A percentile compares a stretch with the other conserved stretches of the same genome.
Evolutionary conservation across 2,797 vertebrate species (phyloP).

Genomic region (Synanceia verrucosa): DNA sequence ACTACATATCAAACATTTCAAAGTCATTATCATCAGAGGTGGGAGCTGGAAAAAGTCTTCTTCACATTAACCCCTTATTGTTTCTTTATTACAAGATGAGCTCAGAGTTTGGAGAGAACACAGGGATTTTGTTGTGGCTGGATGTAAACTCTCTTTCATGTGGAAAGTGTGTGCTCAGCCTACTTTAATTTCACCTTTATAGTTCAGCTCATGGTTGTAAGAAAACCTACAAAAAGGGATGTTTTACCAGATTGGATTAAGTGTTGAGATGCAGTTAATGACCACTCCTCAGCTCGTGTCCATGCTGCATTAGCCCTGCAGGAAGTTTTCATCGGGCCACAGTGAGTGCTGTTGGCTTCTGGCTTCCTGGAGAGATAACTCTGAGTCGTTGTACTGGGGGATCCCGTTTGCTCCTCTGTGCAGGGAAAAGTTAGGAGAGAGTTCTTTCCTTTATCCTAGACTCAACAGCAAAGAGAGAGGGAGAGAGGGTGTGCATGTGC

Average conservation of each 20-base stretch:
- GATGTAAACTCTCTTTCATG: conserved; percentile 26
- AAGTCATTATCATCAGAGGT: conserved; percentile 33
- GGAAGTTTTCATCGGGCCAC: conserved; percentile 22
- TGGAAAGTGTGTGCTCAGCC: conserved; percentile 1
- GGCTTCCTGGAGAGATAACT: conserved; percentile 37
- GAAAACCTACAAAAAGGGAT: background rate
- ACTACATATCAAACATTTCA: conserved; percentile 32
- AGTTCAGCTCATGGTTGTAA: conserved; percentile 3
- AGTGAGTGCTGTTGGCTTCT: conserved; percentile 30
- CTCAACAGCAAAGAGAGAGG: background rate
- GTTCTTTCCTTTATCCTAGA: conserved; percentile 32
- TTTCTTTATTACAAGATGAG: conserved; percentile 51
- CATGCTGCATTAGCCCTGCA: background rate
- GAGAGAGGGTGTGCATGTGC: background rate
- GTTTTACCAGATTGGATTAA: conserved; percentile 12
- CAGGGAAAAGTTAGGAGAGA: conserved; percentile 36
- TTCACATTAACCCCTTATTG: conserved; percentile 29
- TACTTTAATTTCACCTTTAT: conserved; percentile 5
- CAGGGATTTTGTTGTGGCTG: conserved; percentile 4
- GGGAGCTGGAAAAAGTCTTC: background rate
- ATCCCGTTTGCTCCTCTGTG: conserved; percentile 40
- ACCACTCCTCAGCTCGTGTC: background rate
- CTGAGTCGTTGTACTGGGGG: conserved; percentile 27
- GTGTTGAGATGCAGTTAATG: background rate
- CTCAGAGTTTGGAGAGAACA: conserved; percentile 30